phyloP scores from a whole-genome alignment of 2,797 vertebrate species.

The Enteromius argenteus region DNA sequence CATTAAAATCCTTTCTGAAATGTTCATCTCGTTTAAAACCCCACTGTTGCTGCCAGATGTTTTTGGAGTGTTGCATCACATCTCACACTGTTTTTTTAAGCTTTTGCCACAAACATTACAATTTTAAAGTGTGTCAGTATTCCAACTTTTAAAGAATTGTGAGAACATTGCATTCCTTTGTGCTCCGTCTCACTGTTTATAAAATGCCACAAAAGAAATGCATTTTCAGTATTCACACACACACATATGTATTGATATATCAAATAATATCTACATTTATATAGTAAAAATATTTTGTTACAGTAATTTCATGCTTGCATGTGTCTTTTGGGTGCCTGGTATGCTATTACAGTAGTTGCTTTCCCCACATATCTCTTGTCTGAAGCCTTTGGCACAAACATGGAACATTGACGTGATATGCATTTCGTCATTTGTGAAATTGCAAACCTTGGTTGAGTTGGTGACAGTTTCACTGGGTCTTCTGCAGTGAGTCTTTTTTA shows the following conservation, averaged over 20 bases:
- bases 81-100: background rate
- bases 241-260: background rate
- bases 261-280: background rate
- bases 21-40: background rate
- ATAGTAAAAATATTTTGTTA: background rate
- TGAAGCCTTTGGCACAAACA: conserved; percentile 30
- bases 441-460: conserved; percentile 61
- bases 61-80: background rate
- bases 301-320: background rate
- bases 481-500: conserved; percentile 61
- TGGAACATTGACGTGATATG: background rate
- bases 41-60: background rate
- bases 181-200: background rate
- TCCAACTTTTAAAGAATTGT: background rate
- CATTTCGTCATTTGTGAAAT: conserved; percentile 59
- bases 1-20: background rate
- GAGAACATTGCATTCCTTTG: background rate
- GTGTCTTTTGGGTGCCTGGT: background rate
- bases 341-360: background rate
- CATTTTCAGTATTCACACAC: background rate
- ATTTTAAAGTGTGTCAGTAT: background rate
- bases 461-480: conserved; percentile 44
- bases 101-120: background rate
- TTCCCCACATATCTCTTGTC: conserved; percentile 15
- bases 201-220: background rate